Conservation (phyloP, 2,888 invertebrate species). For the Synanthedon tipuliformis region DNA sequence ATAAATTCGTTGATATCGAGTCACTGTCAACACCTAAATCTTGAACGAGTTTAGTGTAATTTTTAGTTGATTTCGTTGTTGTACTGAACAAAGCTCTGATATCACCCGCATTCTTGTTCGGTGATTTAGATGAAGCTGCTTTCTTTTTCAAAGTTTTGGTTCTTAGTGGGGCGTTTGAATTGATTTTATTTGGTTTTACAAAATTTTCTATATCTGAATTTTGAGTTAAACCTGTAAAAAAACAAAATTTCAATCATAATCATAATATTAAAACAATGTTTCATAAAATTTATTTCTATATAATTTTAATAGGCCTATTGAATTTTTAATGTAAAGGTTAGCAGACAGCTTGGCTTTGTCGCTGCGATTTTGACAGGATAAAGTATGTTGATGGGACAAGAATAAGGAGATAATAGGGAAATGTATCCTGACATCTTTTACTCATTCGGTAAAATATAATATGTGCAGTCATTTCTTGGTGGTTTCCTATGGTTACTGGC, state of each 20-base stretch:
- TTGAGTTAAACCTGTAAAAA: constrained; percentile 33
- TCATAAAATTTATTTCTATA: too few relatives aligned
- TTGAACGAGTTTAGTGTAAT: constrained; percentile 51
- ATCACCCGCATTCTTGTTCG: constrained; percentile 58
- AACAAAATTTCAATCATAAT: constrained; percentile 1
- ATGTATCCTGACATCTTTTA: too few relatives aligned
- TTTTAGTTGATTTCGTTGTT: constrained; percentile 55
- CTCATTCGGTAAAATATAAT: too few relatives aligned
- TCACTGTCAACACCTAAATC: constrained; percentile 45
- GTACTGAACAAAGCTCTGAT: constrained; percentile 68
- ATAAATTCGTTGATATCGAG: constrained; percentile 37
- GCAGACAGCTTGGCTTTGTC: too few relatives aligned
- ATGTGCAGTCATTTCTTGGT: too few relatives aligned
- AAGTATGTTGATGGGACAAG: too few relatives aligned
- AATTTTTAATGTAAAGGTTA: too few relatives aligned
- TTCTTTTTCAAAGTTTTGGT: constrained; percentile 36
- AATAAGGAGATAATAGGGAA: too few relatives aligned
- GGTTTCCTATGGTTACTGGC: too few relatives aligned
- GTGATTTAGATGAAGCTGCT: constrained; percentile 27
- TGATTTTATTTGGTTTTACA: constrained; percentile 16
- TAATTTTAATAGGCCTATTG: too few relatives aligned
- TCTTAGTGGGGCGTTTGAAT: constrained; percentile 15
- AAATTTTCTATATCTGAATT: constrained; percentile 21
- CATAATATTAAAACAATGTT: neutral
- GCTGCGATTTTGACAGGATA: too few relatives aligned